Evolutionary conservation across 2,797 vertebrate genomes (phyloP).

Genomic region (Heterohyrax brucei): DNA sequence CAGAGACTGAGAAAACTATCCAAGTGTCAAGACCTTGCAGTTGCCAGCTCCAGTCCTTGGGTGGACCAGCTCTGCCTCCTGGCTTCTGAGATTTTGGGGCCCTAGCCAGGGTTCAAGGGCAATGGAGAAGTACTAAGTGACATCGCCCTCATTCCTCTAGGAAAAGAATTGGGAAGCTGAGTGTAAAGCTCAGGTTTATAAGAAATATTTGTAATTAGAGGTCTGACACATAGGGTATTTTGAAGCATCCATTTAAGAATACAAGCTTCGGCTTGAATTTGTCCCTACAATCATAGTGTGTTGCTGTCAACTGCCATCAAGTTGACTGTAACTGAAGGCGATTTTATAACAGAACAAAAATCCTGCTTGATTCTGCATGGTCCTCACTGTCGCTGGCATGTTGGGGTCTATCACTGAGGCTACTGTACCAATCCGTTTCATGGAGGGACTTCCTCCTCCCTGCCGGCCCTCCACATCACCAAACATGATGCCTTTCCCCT

Average conservation of each 20-base stretch:
- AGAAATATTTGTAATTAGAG: constrained; percentile 3
- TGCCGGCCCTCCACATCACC: not conserved
- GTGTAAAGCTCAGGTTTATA: not conserved
- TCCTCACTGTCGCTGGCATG: not conserved
- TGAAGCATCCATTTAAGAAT: not conserved
- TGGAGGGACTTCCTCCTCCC: not conserved
- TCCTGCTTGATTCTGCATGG: not conserved
- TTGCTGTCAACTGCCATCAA: too few relatives aligned
- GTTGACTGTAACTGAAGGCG: not conserved
- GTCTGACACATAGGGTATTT: not conserved
- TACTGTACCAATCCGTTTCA: not conserved
- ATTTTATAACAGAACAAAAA: not conserved
- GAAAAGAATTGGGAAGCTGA: not conserved
- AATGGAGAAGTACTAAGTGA: not conserved
- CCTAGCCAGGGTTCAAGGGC: not conserved
- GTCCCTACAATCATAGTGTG: not conserved
- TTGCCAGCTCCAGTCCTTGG: not conserved
- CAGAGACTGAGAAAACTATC: not conserved
- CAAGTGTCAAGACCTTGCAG: not conserved
- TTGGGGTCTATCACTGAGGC: not conserved
- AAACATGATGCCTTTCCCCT: not conserved
- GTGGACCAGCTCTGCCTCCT: not conserved
- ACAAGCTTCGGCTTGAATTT: not conserved
- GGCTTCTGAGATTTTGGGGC: not conserved
- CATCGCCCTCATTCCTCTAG: not conserved